Percentiles rank a stretch among this genome's conserved stretches.
Conservation (phyloP, 2,113 vertebrate genomes). For the Odocoileus virginianus region DNA sequence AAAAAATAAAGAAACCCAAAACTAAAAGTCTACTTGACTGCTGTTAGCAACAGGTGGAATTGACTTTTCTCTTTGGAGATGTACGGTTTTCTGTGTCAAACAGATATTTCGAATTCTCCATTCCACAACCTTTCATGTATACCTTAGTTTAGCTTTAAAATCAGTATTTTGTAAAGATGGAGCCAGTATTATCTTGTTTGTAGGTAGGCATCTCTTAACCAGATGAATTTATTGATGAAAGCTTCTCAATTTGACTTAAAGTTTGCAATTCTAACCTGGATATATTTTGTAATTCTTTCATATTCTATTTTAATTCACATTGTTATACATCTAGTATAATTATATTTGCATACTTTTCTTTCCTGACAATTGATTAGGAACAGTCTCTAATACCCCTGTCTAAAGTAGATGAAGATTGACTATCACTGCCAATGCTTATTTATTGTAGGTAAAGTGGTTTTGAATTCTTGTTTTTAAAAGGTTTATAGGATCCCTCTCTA, state of each 20-base stretch:
- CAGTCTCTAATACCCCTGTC: not conserved
- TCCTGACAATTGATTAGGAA: not conserved
- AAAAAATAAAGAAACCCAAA: not conserved
- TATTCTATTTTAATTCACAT: not conserved
- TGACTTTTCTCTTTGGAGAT: not conserved
- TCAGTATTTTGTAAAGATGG: not conserved
- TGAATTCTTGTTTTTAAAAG: not conserved
- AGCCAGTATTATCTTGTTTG: not conserved
- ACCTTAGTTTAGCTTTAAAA: not conserved
- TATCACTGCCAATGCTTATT: not conserved
- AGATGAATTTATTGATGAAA: not conserved
- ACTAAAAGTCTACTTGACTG: not conserved
- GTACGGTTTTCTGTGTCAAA: not conserved
- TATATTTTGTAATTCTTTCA: not conserved
- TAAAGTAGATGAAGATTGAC: not conserved
- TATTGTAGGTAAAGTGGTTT: not conserved
- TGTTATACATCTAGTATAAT: not conserved
- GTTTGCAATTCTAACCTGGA: not conserved
- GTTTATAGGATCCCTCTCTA: not conserved
- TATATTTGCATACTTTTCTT: not conserved
- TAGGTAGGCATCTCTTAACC: not conserved
- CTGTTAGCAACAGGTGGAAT: slow-evolving; percentile 42
- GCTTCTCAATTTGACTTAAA: not conserved
- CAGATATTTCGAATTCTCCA: not conserved
- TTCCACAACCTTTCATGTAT: not conserved